phyloP scores from a whole-genome alignment of 2,888 invertebrate species.

The Mamestra brassicae region DNA sequence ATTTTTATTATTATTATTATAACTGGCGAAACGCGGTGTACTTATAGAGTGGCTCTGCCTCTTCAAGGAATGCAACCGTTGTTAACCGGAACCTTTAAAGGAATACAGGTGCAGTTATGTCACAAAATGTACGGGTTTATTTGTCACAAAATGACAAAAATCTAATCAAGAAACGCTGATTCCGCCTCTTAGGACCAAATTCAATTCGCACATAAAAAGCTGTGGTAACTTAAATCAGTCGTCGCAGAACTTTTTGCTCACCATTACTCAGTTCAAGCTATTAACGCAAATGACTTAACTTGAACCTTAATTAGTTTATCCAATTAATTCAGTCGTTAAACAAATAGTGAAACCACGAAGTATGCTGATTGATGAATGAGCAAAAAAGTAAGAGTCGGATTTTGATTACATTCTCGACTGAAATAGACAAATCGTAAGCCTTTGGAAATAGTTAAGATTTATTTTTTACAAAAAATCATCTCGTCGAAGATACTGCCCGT shows the following conservation, averaged over 20 bases:
- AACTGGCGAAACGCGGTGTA: no score
- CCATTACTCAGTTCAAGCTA: conserved; percentile 31
- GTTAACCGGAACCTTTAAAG: no score
- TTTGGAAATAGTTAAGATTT: not conserved
- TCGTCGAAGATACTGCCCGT: not conserved
- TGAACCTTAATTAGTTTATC: conserved; percentile 49
- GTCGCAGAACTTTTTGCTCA: conserved; percentile 29
- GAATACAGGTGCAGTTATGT: no score
- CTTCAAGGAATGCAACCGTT: no score
- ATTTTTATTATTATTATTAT: no score
- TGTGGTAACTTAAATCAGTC: conserved; percentile 13
- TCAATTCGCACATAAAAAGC: conserved; percentile 16
- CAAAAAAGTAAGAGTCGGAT: not conserved
- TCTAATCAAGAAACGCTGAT: not conserved
- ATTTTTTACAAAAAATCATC: not conserved
- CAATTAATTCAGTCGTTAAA: conserved; percentile 49
- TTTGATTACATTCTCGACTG: not conserved
- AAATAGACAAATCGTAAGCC: not conserved
- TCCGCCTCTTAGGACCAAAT: not conserved
- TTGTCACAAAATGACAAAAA: not conserved
- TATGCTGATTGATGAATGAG: conserved; percentile 1
- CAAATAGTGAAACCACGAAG: conserved; percentile 16
- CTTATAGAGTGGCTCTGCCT: no score
- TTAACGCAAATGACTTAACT: conserved; percentile 54
- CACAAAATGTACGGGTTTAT: no score